A percentile compares a stretch with the other conserved stretches of the same genome.
Conservation (phyloP, 2,888 invertebrate species). For the Nephrotoma appendiculata region DNA sequence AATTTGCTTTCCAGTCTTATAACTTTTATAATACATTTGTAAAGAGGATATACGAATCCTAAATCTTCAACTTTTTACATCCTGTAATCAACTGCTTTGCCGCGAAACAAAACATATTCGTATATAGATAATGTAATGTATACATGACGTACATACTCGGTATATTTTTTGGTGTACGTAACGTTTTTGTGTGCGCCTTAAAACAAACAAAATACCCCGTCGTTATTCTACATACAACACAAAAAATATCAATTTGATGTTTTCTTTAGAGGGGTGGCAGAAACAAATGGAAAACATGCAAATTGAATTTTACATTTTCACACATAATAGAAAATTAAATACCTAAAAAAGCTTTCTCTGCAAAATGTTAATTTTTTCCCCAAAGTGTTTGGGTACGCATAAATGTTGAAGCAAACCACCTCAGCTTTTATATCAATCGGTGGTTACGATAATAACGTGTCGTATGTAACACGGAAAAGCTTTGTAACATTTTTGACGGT, state of each 20-base stretch:
- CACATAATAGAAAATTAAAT: neutral
- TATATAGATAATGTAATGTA: neutral
- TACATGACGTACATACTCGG: no score
- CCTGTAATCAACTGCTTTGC: neutral
- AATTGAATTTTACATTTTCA: neutral
- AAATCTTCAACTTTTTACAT: neutral
- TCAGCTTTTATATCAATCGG: neutral
- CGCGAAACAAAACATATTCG: neutral
- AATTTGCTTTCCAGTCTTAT: no score
- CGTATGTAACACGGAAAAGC: neutral
- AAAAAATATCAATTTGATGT: neutral
- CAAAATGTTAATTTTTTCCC: neutral
- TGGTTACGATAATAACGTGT: neutral
- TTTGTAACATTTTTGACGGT: neutral
- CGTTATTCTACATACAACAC: neutral
- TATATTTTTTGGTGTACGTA: no score
- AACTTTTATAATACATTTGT: no score
- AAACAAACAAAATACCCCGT: neutral
- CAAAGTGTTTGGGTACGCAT: neutral
- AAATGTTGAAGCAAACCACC: neutral
- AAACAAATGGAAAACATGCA: neutral
- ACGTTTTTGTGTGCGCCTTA: no score
- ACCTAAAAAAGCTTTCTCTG: neutral
- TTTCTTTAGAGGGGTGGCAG: neutral
- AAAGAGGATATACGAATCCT: neutral